These are phyloP conservation scores for Oostethus manadensis DNA, from an alignment of 2,113 vertebrate species.

Conservation along the genomic window DNA sequence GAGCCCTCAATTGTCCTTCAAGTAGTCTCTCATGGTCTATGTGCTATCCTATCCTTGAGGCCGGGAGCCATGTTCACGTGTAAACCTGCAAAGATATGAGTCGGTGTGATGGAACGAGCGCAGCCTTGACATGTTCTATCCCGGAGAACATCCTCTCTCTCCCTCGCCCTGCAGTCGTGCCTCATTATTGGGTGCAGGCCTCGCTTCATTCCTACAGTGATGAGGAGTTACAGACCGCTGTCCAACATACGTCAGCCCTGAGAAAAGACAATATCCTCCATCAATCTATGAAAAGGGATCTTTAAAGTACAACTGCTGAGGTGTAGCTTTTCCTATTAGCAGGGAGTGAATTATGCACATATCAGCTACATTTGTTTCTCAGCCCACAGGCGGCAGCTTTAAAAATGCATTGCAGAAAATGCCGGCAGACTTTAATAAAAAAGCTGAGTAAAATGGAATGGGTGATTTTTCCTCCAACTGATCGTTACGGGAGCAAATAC, in stretches of 20 bases:
- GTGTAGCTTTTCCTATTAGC: conserved; percentile 9
- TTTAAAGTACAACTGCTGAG: neutral
- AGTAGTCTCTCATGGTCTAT: conserved; percentile 46
- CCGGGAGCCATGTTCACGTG: conserved; percentile 54
- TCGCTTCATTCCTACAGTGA: conserved; percentile 30
- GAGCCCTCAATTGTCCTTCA: conserved; percentile 42
- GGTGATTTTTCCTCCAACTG: neutral
- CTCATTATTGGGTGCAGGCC: conserved; percentile 52
- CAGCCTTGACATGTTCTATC: conserved; percentile 63
- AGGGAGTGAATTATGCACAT: neutral
- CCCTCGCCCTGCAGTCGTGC: conserved; percentile 45
- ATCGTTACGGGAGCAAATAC: neutral
- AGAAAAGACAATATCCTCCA: neutral
- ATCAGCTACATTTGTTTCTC: conserved; percentile 7
- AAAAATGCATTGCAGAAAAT: conserved; percentile 2
- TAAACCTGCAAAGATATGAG: conserved; percentile 66
- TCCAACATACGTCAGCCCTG: too few species aligned
- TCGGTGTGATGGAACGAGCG: conserved; percentile 60
- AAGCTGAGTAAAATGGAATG: neutral
- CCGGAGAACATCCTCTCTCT: conserved; percentile 5
- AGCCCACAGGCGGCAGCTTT: conserved; percentile 3
- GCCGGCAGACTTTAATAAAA: neutral
- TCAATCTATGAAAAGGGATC: neutral
- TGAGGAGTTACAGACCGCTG: neutral
- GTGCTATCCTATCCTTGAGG: conserved; percentile 45